Evolutionary conservation across 2,113 vertebrate species (phyloP).

Genomic region (Epinephelus cyanopodus): DNA sequence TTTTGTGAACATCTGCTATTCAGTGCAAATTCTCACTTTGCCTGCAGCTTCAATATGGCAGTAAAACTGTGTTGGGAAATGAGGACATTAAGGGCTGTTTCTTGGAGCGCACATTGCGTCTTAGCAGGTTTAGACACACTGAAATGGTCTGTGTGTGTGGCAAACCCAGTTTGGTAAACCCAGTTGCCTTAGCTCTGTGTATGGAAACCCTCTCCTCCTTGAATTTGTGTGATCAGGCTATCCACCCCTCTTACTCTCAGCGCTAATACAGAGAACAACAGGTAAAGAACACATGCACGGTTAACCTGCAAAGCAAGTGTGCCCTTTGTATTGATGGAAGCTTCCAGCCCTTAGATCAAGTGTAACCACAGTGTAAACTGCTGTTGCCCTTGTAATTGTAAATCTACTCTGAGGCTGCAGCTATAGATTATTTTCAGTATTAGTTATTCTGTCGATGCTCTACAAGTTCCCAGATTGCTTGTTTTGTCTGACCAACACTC

Average conservation of each 20-base stretch:
- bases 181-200: slow-evolving; percentile 16
- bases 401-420: slow-evolving; percentile 36
- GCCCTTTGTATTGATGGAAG: slow-evolving; percentile 34
- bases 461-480: slow-evolving; percentile 15
- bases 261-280: slow-evolving; percentile 42
- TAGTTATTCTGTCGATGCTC: slow-evolving; percentile 30
- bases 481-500: background rate
- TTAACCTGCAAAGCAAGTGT: slow-evolving; percentile 37
- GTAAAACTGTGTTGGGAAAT: slow-evolving; percentile 32
- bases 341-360: slow-evolving; percentile 43
- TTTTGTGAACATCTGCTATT: slow-evolving; percentile 43
- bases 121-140: slow-evolving; percentile 13
- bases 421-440: slow-evolving; percentile 51
- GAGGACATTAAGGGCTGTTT: slow-evolving; percentile 39
- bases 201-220: background rate
- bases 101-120: background rate
- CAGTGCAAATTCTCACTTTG: slow-evolving; percentile 29
- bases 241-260: slow-evolving; percentile 23
- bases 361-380: slow-evolving; percentile 43
- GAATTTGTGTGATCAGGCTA: slow-evolving; percentile 14
- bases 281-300: slow-evolving; percentile 34
- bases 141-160: background rate
- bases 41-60: background rate
- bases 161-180: slow-evolving; percentile 5
- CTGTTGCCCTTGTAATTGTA: slow-evolving; percentile 48